Base-by-base conservation (phyloP, 2,113 vertebrate species). In the Xenopus laevis region DNA sequence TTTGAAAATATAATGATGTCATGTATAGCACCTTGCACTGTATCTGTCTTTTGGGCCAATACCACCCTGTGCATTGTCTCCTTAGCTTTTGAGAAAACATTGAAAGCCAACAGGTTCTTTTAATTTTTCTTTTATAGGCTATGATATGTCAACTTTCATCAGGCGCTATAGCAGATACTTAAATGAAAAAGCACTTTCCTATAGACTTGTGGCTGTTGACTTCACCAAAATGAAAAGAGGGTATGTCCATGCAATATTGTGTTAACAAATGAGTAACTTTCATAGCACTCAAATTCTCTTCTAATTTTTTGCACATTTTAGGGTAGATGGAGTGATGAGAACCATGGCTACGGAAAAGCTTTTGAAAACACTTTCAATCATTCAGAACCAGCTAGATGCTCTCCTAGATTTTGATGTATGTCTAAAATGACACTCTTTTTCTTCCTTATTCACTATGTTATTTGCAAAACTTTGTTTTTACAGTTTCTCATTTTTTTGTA, bases 141-240 rank as follows among this genome's bases (percentile, higher is more conserved):
- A 94, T 67, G 87, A 95, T 85, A 98, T 98, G 96, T 99, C 96
- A 68, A 92, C 91, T 68, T 98, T 98, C 89, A 98, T 98, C 83
- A 91, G 96, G 65, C 85, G 94, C 50, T 97, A 98, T 79, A 96
- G 97, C 87, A 93, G 91, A 79, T 99, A 97, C 85, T 90, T 99
- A 90, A 98, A 98, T 63, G 96, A 98, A 88, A 98, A 97, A 87
- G 96, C 95, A 77, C 93, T 97, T 81, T 93, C 95, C 9, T 99
- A 95, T 81, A 90, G 96, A 80, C 91, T 95, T 82, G 93, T 98
- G 76, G 90, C 94, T 65, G 94, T 93, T 82, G 97, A 98, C 86
- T 95, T 98, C 89, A 97, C 95, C 86, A 98, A 98, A 91, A 94
- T 93, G 94, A 98, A 96, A 85, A 91, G 93, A 81, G 96, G 96